A percentile compares a stretch with the other conserved stretches of the same genome.
Conservation (phyloP, 2,113 vertebrate species). For the Salvelinus fontinalis region DNA sequence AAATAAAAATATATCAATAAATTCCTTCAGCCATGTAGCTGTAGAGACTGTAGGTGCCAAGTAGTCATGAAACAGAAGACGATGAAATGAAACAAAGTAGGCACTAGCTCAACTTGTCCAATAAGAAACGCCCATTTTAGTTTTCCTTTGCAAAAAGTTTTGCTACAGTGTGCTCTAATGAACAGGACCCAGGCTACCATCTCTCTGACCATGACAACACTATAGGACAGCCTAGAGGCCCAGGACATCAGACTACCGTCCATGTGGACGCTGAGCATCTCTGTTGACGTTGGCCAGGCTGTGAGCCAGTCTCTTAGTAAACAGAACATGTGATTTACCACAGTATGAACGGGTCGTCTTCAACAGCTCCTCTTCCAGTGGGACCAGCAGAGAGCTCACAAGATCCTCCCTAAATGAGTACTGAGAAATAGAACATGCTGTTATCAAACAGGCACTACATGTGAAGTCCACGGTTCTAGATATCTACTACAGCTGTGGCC, state of each 20-base stretch:
- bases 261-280: neutral
- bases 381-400: slow-evolving; percentile 75
- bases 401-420: slow-evolving; percentile 83
- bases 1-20: too few species aligned
- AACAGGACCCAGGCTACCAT: too few species aligned
- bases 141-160: too few species aligned
- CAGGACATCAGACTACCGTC: neutral
- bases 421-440: slow-evolving; percentile 59
- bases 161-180: neutral
- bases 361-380: slow-evolving; percentile 80
- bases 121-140: too few species aligned
- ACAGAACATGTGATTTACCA: slow-evolving; percentile 82
- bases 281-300: slow-evolving; percentile 67
- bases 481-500: neutral
- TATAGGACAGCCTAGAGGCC: neutral
- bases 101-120: too few species aligned
- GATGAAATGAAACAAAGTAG: too few species aligned
- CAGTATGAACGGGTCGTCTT: slow-evolving; percentile 88
- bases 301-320: slow-evolving; percentile 80
- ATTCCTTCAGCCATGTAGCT: too few species aligned
- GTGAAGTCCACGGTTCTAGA: slow-evolving; percentile 28
- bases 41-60: too few species aligned
- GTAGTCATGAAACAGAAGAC: too few species aligned
- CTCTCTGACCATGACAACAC: too few species aligned
- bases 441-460: neutral